Evolutionary conservation across 2,113 vertebrate species (phyloP), one percentile per base, ranked within the genome.

Genomic region (Trematocara nigrifrons): DNA sequence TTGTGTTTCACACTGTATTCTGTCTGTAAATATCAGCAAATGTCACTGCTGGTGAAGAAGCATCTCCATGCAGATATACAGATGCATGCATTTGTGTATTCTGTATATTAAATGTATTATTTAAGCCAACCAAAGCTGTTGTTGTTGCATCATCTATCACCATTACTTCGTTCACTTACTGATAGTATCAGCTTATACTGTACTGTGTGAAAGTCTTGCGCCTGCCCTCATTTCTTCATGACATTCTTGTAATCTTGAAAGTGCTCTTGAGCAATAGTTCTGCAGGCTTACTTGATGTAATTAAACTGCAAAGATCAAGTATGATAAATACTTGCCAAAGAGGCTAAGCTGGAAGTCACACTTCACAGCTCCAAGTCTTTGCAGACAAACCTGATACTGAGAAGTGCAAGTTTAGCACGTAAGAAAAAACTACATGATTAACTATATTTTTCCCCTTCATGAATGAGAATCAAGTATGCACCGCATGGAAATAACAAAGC

Each of bases 171-270:
- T 64, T 64, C 18, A 38, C 33, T 38, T 64, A 38, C 18, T 64
- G 59, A 38, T 12, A 38, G 59, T 38, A 0, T 38, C 18, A 64
- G 59, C 59, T 64, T 6, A 64, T 12, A 64, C 10, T 64, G 59
- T 38, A n/a, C 18, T 64, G 6, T 64, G 59, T 64, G 33, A 64
- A 64, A 64, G 59, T 64, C 4, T 64, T 38, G 6, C 6, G 1
- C 18, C 18, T 64, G 33, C 59, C 0, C 59, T 38, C 4, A 0
- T 38, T 64, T 64, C 0, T 38, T 64, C 18, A 38, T 7, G 59
- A 20, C 0, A 38, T 38, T 64, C 33, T 64, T 64, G 33, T 64
- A 64, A 64, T 64, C 33, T 38, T 64, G 33, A 64, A 64, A 64
- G 59, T 64, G 4, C 16, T 64, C 59, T 64, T 64, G 10, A 64